Base-by-base conservation (phyloP, 2,888 invertebrate genomes). In the Athrips mouffetella region DNA sequence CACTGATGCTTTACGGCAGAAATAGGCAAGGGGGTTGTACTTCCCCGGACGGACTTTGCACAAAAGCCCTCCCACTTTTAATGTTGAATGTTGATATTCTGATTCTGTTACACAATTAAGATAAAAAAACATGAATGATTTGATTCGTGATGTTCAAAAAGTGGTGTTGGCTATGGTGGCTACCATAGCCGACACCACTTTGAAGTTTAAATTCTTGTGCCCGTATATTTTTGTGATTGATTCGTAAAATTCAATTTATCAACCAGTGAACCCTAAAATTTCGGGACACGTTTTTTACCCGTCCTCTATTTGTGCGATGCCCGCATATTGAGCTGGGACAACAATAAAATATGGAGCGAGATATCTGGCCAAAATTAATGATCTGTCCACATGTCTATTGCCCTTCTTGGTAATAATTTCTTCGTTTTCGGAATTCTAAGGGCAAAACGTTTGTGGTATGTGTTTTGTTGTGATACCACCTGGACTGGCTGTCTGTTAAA, bases 311-410 rank as follows among this genome's bases (percentile, higher is more conserved):
- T 63, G 58, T 59, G 33, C 48, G 15, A 44, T 39, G 57, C 60
- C 66, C 62, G 63, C 65, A 66, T 68, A 63, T 58, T 55, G 59
- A 61, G 59, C 50, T 56, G 61, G 64, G 63, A 65, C 73, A 73
- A 72, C 74, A 78, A 80, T 79, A 80, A 81, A 82, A 82, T 82
- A 73, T 76, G 70, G 79, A 72, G 79, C 75, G 73, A 66, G 72
- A 70, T 62, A 60, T 63, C 59, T 56, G 60, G 59, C 57, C 55
- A 58, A 70, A 71, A 77, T 80, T 74, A 74, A 77, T 75, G 69
- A 67, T 62, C 58, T 56, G 51, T 59, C 57, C 46, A 50, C 59
- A 49, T 62, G 27, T 11, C 45, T 45, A 45, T 29, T 30, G 40
- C 33, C 53, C 47, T 50, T 58, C 55, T 46, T 13, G 50, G 55